phyloP scores from a whole-genome alignment of 2,113 vertebrate genomes.

The Forbesichthys papilliferus region DNA sequence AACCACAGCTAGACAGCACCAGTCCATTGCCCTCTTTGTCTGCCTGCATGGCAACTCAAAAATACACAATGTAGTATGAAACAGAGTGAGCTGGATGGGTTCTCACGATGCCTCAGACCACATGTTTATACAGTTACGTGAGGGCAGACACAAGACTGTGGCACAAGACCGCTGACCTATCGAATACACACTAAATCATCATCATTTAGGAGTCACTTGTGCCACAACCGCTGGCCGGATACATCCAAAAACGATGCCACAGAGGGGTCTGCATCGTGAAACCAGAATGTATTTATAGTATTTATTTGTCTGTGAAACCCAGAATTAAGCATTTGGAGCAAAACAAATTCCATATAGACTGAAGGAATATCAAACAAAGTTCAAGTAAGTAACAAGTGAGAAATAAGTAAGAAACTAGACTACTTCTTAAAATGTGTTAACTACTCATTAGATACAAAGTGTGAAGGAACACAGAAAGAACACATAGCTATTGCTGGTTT shows the following conservation, averaged over 20 bases:
- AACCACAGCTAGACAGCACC: conserved; percentile 48
- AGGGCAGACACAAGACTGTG: not conserved
- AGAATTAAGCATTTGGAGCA: no score
- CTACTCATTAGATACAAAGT: no score
- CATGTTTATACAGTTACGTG: not conserved
- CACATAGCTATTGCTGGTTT: no score
- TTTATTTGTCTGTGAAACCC: not conserved
- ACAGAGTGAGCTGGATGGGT: conserved; percentile 16
- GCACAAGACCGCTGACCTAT: not conserved
- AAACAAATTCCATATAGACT: no score
- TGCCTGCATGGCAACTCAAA: conserved; percentile 39
- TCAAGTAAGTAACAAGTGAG: no score
- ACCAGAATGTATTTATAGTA: not conserved
- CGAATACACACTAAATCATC: not conserved
- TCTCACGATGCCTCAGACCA: conserved; percentile 15
- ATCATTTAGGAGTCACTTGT: not conserved
- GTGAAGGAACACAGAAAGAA: no score
- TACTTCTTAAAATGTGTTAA: no score
- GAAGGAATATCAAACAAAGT: no score
- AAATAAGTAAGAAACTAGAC: no score
- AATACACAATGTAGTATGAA: conserved; percentile 53
- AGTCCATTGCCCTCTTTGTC: conserved; percentile 34
- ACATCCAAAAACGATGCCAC: not conserved
- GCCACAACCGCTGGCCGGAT: not conserved
- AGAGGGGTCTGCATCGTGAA: not conserved